Conservation (phyloP, 1,140 invertebrate genomes). For the Panonychus citri region DNA sequence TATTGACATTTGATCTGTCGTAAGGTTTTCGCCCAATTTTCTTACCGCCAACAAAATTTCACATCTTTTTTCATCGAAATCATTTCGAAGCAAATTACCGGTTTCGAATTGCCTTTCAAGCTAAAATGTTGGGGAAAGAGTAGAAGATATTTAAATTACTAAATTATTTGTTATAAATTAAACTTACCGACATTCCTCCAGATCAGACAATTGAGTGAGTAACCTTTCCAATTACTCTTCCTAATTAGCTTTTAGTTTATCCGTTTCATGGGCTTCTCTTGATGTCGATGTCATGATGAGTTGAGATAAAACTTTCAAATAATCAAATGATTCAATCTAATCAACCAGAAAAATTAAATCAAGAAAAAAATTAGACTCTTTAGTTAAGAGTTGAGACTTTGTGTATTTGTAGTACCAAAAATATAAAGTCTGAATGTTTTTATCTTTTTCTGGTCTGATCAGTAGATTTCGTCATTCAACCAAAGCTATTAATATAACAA, state of each 20-base stretch:
- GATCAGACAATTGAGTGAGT: constrained; percentile 41
- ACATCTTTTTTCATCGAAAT: constrained; percentile 25
- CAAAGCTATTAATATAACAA: too few relatives aligned
- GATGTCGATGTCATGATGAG: constrained; percentile 5
- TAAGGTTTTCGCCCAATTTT: constrained; percentile 39
- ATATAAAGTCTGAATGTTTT: too few relatives aligned
- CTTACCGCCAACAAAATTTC: constrained; percentile 42
- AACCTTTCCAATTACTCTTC: constrained; percentile 45
- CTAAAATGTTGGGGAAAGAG: constrained; percentile 18
- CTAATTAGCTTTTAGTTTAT: constrained; percentile 39
- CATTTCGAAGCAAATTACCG: constrained; percentile 22
- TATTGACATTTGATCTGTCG: constrained; percentile 32
- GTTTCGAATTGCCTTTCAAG: constrained; percentile 27
- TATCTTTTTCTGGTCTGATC: too few relatives aligned
- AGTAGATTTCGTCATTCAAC: too few relatives aligned
- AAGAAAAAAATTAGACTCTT: too few relatives aligned
- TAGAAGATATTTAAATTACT: not conserved
- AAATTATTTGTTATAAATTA: too few relatives aligned
- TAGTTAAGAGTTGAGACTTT: too few relatives aligned
- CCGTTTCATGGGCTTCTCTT: constrained; percentile 28
- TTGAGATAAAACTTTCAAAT: too few relatives aligned
- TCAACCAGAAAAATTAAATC: too few relatives aligned
- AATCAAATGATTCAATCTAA: too few relatives aligned
- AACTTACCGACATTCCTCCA: constrained; percentile 44
- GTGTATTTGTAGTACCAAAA: too few relatives aligned